Evolutionary conservation across 2,113 vertebrate species (phyloP).

Genomic region (Nanger granti): DNA sequence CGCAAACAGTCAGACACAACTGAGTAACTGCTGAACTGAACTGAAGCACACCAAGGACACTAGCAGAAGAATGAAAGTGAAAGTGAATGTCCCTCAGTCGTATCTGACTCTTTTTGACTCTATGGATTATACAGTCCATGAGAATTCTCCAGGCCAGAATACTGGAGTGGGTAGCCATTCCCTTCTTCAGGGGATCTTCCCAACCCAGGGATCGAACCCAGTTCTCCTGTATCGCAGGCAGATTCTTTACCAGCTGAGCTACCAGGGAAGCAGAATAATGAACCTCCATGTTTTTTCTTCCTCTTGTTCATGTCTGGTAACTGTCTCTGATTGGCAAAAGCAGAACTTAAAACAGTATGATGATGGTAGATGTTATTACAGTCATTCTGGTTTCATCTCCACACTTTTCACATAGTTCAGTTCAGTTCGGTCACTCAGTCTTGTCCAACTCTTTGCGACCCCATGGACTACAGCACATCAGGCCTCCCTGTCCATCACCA

Average conservation of each 20-base stretch:
- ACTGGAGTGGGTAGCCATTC: neutral
- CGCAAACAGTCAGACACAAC: accelerated
- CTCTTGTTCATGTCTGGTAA: neutral
- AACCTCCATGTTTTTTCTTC: neutral
- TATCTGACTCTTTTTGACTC: neutral
- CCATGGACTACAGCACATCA: neutral
- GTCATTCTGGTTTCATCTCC: neutral
- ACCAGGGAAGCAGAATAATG: neutral
- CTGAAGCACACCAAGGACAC: neutral
- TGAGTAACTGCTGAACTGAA: neutral
- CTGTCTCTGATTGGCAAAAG: too few species aligned
- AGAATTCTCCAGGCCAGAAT: neutral
- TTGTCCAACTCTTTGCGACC: neutral
- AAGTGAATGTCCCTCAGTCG: accelerated
- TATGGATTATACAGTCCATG: neutral
- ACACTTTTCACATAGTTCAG: neutral
- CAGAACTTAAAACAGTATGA: neutral
- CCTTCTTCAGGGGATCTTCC: neutral
- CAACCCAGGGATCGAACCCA: neutral
- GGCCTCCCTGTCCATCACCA: neutral
- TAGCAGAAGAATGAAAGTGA: neutral
- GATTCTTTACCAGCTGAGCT: neutral
- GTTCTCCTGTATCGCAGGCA: accelerated
- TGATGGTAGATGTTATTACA: neutral
- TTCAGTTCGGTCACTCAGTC: neutral